Conservation (phyloP, 2,797 vertebrate genomes). For the Sebastes alutus region DNA sequence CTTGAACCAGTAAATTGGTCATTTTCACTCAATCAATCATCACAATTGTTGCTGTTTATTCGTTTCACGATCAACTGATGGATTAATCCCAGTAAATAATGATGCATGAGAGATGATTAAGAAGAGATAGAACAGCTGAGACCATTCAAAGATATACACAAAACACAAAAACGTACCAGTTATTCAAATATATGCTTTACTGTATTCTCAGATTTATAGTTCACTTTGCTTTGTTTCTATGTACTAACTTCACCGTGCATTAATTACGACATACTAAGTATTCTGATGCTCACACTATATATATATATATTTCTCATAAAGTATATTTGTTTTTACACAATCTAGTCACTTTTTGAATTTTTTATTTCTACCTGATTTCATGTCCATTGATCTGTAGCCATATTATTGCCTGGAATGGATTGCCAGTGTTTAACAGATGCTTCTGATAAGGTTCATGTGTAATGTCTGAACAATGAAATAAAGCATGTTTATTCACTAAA, state of each 20-base stretch:
- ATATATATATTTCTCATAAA: conserved; percentile 18
- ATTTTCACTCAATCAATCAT: background rate
- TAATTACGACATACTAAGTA: background rate
- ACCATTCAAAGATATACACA: background rate
- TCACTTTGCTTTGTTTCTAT: background rate
- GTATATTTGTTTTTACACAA: conserved; percentile 26
- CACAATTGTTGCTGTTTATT: background rate
- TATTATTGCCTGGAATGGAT: conserved; percentile 61
- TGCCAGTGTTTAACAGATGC: conserved; percentile 61
- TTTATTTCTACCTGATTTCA: conserved; percentile 12
- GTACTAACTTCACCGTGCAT: background rate
- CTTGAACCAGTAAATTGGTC: background rate
- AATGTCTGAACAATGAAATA: conserved; percentile 74
- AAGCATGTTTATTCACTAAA: conserved; percentile 80
- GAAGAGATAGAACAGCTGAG: background rate
- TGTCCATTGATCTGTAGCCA: conserved; percentile 45
- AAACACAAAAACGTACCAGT: conserved; percentile 13
- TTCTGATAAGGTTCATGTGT: conserved; percentile 58
- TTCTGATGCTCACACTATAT: background rate
- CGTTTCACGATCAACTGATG: background rate
- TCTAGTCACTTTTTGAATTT: conserved; percentile 12
- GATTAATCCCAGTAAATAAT: background rate
- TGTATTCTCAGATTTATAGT: background rate
- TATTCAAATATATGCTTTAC: conserved; percentile 1
- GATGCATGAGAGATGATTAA: background rate